Evolutionary conservation across 2,113 vertebrate genomes (phyloP).

Genomic region (Pardalotus punctatus): DNA sequence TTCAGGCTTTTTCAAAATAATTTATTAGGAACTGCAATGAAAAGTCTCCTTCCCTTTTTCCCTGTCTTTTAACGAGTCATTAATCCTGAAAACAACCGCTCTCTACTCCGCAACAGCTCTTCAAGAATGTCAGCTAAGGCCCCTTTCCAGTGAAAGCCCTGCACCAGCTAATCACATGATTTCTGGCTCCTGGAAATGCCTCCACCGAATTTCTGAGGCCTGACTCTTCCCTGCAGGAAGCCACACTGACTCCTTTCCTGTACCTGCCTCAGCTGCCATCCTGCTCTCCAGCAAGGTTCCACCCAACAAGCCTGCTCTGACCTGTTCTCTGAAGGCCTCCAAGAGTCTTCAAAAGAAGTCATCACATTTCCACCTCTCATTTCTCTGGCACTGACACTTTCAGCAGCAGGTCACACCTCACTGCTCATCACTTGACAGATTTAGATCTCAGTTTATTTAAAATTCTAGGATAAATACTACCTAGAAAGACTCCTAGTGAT

Average conservation of each 20-base stretch:
- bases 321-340: not conserved
- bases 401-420: not conserved
- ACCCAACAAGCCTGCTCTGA: not conserved
- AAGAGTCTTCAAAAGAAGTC: not conserved
- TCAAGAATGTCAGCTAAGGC: not conserved
- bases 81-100: not conserved
- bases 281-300: not conserved
- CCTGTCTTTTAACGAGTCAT: not conserved
- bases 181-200: not conserved
- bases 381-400: not conserved
- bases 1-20: not conserved
- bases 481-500: rapidly evolving
- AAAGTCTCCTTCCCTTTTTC: not conserved
- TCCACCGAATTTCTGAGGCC: not conserved
- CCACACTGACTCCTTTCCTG: not conserved
- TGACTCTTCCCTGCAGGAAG: not conserved
- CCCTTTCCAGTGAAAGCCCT: not conserved
- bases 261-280: not conserved
- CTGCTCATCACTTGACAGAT: not conserved
- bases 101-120: not conserved
- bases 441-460: not conserved
- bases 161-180: not conserved
- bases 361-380: not conserved
- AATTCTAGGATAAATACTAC: not conserved
- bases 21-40: not conserved